Percentiles rank a stretch among this genome's conserved stretches.
phyloP scores from a whole-genome alignment of 1,140 invertebrate species.

The Teleopsis dalmanni region DNA sequence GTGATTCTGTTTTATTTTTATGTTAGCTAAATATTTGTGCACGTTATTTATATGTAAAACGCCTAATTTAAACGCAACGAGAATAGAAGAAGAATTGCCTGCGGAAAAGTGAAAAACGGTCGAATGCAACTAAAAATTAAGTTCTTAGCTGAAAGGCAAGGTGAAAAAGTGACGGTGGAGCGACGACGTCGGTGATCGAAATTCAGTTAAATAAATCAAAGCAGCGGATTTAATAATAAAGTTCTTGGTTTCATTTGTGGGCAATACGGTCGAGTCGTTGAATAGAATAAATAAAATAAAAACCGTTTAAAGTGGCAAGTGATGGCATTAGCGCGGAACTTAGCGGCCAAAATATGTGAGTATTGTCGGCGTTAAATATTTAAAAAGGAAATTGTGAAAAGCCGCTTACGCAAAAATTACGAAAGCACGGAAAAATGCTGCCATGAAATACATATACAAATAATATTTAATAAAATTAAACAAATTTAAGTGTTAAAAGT shows the following conservation, averaged over 20 bases:
- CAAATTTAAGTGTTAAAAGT: slow-evolving; percentile 12
- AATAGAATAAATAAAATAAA: background rate
- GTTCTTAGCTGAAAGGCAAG: slow-evolving; percentile 2
- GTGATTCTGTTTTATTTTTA: slow-evolving; percentile 10
- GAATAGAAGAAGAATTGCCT: slow-evolving; percentile 12
- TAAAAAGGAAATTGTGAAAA: too few relatives aligned
- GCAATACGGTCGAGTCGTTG: background rate
- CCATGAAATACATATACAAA: too few relatives aligned
- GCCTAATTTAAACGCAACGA: slow-evolving; percentile 7
- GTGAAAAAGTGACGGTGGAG: background rate
- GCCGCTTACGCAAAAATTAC: too few relatives aligned
- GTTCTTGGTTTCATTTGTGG: background rate
- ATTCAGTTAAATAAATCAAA: background rate
- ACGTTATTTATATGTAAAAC: too few relatives aligned
- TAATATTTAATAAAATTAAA: slow-evolving; percentile 9
- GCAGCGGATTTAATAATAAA: background rate
- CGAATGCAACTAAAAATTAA: slow-evolving; percentile 9
- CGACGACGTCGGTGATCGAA: background rate
- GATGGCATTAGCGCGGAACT: slow-evolving; percentile 21
- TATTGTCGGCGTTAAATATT: too few relatives aligned
- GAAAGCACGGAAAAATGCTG: too few relatives aligned
- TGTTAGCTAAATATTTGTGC: slow-evolving; percentile 3
- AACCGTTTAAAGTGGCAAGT: slow-evolving; percentile 13
- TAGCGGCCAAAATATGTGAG: slow-evolving; percentile 24
- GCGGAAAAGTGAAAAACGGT: slow-evolving; percentile 3